These are phyloP conservation scores for Cydia splendana DNA, from an alignment of 1,140 invertebrate genomes.

Conservation along the genomic window DNA sequence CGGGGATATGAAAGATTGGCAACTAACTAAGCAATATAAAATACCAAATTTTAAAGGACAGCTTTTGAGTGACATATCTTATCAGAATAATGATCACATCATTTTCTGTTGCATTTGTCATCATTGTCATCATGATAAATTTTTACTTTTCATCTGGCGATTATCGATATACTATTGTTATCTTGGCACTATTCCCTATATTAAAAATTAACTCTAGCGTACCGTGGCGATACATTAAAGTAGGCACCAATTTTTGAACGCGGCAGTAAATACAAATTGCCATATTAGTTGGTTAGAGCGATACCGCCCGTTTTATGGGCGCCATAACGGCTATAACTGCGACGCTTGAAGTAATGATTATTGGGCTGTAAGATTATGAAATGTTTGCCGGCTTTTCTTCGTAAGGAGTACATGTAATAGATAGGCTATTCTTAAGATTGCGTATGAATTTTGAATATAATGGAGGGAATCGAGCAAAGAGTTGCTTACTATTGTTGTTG, in stretches of 20 bases:
- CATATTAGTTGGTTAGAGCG: conserved; percentile 1
- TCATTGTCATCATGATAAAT: too few species aligned
- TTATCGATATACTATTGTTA: background rate
- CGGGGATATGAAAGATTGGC: too few species aligned
- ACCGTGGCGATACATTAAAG: background rate
- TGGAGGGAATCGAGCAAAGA: too few species aligned
- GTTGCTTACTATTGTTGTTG: background rate
- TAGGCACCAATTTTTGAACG: background rate
- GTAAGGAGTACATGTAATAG: background rate
- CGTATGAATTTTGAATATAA: background rate
- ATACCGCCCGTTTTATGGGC: background rate
- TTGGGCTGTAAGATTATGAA: background rate
- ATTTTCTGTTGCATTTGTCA: too few species aligned
- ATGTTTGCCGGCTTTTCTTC: background rate
- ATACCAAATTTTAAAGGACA: too few species aligned
- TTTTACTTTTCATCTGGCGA: background rate
- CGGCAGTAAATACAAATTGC: conserved; percentile 1
- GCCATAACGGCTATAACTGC: background rate
- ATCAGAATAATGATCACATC: too few species aligned
- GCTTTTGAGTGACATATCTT: too few species aligned
- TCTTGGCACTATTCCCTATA: too few species aligned
- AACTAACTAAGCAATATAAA: too few species aligned
- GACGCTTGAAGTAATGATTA: background rate
- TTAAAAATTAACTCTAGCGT: background rate
- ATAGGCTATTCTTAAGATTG: background rate